Conservation (phyloP, 92 coral and sea anemone genomes). For the Plumapathes pennacea region DNA sequence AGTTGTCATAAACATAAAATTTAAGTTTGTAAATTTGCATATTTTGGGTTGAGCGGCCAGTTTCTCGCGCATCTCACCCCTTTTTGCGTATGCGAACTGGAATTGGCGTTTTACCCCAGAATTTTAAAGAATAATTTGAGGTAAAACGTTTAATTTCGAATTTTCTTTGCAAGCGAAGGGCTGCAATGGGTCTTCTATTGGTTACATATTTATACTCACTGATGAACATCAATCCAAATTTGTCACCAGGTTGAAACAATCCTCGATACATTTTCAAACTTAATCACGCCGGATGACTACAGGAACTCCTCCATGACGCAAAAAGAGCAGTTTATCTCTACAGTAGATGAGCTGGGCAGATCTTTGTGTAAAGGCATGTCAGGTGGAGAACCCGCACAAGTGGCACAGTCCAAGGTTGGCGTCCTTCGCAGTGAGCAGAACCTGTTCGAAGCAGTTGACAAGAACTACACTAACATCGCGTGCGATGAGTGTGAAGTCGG, state of each 20-base stretch:
- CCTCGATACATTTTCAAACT: constrained; percentile 32
- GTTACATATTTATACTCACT: too few relatives aligned
- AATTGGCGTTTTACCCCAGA: too few relatives aligned
- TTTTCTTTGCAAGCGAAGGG: too few relatives aligned
- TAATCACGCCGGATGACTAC: constrained; percentile 58
- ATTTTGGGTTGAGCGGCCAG: too few relatives aligned
- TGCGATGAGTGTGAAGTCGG: constrained; percentile 51
- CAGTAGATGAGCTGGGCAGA: constrained; percentile 52
- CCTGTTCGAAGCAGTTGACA: constrained; percentile 46
- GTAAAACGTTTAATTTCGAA: too few relatives aligned
- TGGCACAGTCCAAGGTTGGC: constrained; percentile 55
- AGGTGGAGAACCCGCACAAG: constrained; percentile 53
- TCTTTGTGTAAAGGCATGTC: constrained; percentile 75
- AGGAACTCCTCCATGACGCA: constrained; percentile 41
- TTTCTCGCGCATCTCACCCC: too few relatives aligned
- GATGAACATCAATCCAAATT: too few relatives aligned
- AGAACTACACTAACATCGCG: constrained; percentile 42
- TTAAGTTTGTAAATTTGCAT: too few relatives aligned
- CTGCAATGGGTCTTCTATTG: too few relatives aligned
- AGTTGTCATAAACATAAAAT: too few relatives aligned
- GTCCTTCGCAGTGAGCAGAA: constrained; percentile 64
- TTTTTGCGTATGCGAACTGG: too few relatives aligned
- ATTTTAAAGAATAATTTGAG: too few relatives aligned
- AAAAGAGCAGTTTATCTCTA: constrained; percentile 45
- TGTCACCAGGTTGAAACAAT: constrained; percentile 65